Conservation (phyloP, 2,888 invertebrate species). For the Cecidostiba fungosa region DNA sequence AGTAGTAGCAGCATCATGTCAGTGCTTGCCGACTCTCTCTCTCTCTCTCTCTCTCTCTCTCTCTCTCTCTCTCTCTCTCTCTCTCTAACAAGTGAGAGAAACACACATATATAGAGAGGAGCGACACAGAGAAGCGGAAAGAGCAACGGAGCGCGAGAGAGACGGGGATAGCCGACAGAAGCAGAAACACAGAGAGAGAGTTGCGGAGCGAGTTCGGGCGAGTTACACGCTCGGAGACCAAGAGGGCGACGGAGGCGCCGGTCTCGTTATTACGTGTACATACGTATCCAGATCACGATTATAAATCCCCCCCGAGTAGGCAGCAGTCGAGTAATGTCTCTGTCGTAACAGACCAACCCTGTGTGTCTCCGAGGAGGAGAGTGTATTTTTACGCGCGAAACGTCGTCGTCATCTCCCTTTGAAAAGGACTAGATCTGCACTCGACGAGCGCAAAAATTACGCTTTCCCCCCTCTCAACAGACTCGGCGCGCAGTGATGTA, state of each 20-base stretch:
- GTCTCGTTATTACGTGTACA: conserved; percentile 54
- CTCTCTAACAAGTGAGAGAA: neutral
- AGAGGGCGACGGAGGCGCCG: neutral
- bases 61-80: too few species aligned
- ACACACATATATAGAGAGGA: neutral
- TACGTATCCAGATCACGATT: conserved; percentile 55
- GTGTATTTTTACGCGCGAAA: conserved; percentile 29
- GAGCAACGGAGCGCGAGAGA: conserved; percentile 29
- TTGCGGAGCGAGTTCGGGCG: conserved; percentile 26
- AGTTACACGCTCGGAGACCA: conserved; percentile 15
- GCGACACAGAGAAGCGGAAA: neutral
- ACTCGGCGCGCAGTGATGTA: neutral
- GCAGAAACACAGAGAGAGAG: conserved; percentile 33
- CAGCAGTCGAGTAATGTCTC: conserved; percentile 10
- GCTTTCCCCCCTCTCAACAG: neutral
- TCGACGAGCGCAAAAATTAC: conserved; percentile 52
- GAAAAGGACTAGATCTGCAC: neutral
- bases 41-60: too few species aligned
- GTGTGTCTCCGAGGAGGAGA: neutral
- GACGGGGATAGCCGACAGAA: conserved; percentile 33
- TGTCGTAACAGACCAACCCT: neutral
- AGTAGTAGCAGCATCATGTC: neutral
- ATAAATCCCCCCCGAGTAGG: conserved; percentile 32
- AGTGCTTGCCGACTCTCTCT: neutral
- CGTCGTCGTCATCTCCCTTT: neutral